Evolutionary conservation across 1,140 invertebrate species (phyloP), one percentile per base, ranked within the genome.

Genomic region (Macrosteles quadrilineatus): DNA sequence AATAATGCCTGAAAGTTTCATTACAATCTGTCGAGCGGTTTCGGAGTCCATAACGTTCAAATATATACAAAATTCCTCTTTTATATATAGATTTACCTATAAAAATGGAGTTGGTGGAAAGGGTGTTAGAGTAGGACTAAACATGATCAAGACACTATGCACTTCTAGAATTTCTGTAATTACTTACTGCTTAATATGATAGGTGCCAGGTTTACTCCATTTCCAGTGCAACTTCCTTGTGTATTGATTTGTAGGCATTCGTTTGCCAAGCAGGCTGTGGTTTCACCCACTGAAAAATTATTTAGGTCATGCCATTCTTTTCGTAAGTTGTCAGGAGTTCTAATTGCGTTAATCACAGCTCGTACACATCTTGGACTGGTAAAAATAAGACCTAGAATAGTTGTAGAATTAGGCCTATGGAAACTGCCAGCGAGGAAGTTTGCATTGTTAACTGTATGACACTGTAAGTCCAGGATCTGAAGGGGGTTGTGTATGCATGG

Each of bases 321-420:
- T 11, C 27, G 4, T 6, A 53, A 19, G 19, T 21, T 11, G 9
- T 21, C 47, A 27, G 25, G 14, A 29, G 4, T 59, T 59, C 23
- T 25, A 25, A 59, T 11, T 59, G 55, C 55, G 12, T 59, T 59
- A 3, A n/a, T 29, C n/a, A 59, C 55, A 27, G 55, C 55, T 30
- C 27, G 21, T 30, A 59, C 55, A 29, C 55, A 59, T 25, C 55
- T 25, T 30, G 55, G 55, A 59, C 55, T 59, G 25, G 55, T 59
- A 29, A 59, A 59, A 21, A 59, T 29, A 14, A 59, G 25, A 27
- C 55, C 55, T 59, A 50, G 21, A 50, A 50, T 50, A 21, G 4
- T 50, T 6, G 14, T 4, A 21, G 21, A 11, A 4, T 19, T 21
- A 9, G 47, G 4, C 4, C 6, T 21, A 19, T 50, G 21, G 21